Conservation (phyloP, 2,888 invertebrate species). For the Ophion ventricosus region DNA sequence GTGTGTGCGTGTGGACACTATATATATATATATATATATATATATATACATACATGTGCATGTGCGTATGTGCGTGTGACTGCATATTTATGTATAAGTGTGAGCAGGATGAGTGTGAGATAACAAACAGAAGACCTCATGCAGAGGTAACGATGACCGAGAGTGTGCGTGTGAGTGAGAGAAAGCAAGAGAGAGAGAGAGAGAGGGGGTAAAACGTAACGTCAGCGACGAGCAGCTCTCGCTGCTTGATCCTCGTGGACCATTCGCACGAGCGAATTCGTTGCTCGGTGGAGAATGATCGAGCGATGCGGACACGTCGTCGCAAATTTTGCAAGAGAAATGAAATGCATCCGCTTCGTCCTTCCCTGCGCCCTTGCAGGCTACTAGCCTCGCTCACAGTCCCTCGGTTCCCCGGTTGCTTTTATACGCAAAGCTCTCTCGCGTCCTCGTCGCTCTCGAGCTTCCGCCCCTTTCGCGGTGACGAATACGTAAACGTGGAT, state of each 20-base stretch:
- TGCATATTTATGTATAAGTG: no score
- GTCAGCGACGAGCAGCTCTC: constrained; percentile 49
- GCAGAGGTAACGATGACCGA: no score
- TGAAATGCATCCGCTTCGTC: constrained; percentile 52
- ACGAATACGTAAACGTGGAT: neutral
- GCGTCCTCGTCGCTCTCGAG: constrained; percentile 27
- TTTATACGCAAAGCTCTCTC: constrained; percentile 41
- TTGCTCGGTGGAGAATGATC: constrained; percentile 58
- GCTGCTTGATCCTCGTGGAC: constrained; percentile 54
- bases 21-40: neutral
- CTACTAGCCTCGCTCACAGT: neutral
- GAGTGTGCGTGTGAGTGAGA: no score
- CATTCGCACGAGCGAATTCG: constrained; percentile 48
- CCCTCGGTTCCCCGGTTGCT: neutral
- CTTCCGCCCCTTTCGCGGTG: constrained; percentile 8
- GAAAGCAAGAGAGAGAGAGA: neutral
- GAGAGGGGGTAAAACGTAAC: constrained; percentile 34
- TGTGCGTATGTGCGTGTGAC: neutral
- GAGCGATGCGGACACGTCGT: constrained; percentile 62
- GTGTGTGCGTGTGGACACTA: neutral
- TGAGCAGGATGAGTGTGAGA: no score
- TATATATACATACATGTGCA: neutral
- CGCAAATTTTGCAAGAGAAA: constrained; percentile 62
- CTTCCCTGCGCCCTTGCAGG: neutral
- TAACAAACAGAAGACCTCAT: no score